Percentiles rank a stretch among this genome's conserved stretches.
phyloP scores from a whole-genome alignment of 2,113 vertebrate genomes.

The Notothenia rossii region DNA sequence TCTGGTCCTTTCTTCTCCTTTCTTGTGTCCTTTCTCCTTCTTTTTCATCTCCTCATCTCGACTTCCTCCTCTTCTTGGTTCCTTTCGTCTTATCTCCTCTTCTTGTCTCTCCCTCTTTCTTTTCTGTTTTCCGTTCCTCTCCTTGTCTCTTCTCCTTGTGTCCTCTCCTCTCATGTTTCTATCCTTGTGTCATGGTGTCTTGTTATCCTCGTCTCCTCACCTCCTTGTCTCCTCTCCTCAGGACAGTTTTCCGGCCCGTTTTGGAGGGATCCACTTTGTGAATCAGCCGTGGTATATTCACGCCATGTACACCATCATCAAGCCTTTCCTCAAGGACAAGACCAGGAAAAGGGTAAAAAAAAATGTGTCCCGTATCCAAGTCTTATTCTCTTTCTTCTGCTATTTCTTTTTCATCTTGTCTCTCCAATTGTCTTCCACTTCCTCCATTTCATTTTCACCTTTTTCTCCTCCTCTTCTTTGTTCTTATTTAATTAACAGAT shows the following conservation, averaged over 20 bases:
- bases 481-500: too few relatives aligned
- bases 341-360: slow-evolving; percentile 93
- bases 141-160: too few relatives aligned
- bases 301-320: slow-evolving; percentile 97
- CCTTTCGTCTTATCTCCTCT: neutral
- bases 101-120: fast-evolving
- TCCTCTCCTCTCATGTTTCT: neutral
- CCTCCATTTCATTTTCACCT: neutral
- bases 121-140: neutral
- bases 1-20: fast-evolving
- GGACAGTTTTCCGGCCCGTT: slow-evolving; percentile 98
- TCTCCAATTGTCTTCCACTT: neutral
- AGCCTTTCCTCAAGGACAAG: slow-evolving; percentile 98
- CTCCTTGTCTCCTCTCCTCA: slow-evolving; percentile 58
- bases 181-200: slow-evolving; percentile 29
- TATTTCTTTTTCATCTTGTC: neutral
- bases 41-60: too few relatives aligned
- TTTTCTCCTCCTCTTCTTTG: neutral
- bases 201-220: neutral
- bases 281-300: slow-evolving; percentile 99
- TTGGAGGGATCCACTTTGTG: slow-evolving; percentile 99
- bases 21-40: too few relatives aligned
- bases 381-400: neutral
- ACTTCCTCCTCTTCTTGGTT: neutral
- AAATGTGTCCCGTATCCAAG: neutral